Percentiles rank a stretch among this genome's conserved stretches.
Evolutionary conservation across 1,140 invertebrate species (phyloP).

Genomic region (Diabrotica undecimpunctata): DNA sequence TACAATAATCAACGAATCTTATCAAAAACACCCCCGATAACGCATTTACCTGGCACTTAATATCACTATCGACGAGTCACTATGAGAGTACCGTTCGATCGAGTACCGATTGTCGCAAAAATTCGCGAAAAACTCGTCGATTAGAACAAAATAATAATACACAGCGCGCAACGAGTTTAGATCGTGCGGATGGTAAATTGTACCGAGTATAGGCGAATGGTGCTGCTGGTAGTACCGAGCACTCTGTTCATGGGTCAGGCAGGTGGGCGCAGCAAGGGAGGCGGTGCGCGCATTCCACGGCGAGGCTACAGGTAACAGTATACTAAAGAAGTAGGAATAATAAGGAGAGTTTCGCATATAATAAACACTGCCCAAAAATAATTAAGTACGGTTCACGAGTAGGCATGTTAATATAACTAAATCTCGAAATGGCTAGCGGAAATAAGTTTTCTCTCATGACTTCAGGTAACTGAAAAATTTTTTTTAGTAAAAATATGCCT

Average conservation of each 20-base stretch:
- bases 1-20: not conserved
- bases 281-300: not conserved
- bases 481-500: no score
- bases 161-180: not conserved
- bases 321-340: not conserved
- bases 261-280: slow-evolving; percentile 1
- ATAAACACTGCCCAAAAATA: no score
- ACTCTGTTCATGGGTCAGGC: not conserved
- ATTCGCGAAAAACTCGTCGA: not conserved
- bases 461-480: no score
- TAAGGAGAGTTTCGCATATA: not conserved
- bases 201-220: not conserved
- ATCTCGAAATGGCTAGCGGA: no score
- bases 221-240: slow-evolving; percentile 1
- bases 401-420: no score
- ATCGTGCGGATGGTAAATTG: not conserved
- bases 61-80: not conserved
- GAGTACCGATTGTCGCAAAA: not conserved
- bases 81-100: not conserved
- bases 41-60: not conserved
- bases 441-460: no score
- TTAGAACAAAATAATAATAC: no score
- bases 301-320: not conserved
- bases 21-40: not conserved
- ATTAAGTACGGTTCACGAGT: no score